Base-by-base conservation (phyloP, 2,888 invertebrate genomes). In the Chrysotoxum bicinctum region DNA sequence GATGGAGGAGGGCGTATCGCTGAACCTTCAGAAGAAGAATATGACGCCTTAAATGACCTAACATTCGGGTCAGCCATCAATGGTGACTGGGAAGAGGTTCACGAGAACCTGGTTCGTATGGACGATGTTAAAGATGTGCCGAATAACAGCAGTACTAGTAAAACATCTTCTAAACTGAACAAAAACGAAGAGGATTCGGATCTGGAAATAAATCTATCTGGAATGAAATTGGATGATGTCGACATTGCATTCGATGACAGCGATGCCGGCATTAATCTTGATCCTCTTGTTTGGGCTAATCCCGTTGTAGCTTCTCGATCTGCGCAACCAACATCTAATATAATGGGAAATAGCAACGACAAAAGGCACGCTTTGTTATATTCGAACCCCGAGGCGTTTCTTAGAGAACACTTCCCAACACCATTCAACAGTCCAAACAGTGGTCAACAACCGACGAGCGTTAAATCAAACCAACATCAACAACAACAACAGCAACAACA, bases 1-100 rank as follows among this genome's bases (percentile, higher is more conserved):
- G 91, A 89, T 68, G 89, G 89, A 64, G 90, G 90, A 68, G 89
- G 90, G 45, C 94, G 94, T 75, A 95, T 95, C 88, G 95, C 95
- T 89, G 94, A 91, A 83, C 94, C 93, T 52, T 94, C 95, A 4
- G 96, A 96, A 89, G 97, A 97, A 87, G 97, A 97, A 89, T 97
- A 97, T 92, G 97, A 98, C 93, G 97, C 97, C 0, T 94, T 97
- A 87, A 98, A 98, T 89, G 96, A 98, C 92, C 98, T 98, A 92
- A 98, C 98, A 0, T 98, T 98, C 91, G 98, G 98, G 30, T 95
- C 95, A 68, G 95, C 95, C 87, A 95, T 95, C 90, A 93, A 94
- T 81, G 94, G 94, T 16, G 96, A 96, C 89, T 96, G 96, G 96
- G 96, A 96, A 89, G 93, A 94, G 88, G 94, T 94, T 87, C 96